Conservation (phyloP, 2,888 invertebrate species). For the Chloroclysta siterata region DNA sequence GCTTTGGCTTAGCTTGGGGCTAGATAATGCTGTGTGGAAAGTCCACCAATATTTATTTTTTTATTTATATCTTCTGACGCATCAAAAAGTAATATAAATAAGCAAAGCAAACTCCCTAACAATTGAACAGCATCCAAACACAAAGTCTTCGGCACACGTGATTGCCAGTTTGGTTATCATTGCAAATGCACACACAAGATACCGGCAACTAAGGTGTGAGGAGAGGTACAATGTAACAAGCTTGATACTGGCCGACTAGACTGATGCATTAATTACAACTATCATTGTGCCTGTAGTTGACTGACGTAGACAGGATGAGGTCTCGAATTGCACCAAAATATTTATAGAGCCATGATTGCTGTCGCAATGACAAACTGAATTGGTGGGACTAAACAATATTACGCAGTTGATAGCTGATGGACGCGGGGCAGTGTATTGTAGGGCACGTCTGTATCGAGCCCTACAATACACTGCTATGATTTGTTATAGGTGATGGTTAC, state of each 20-base stretch:
- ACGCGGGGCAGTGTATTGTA: too few relatives aligned
- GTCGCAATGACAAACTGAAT: neutral
- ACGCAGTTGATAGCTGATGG: too few relatives aligned
- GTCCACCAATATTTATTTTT: too few relatives aligned
- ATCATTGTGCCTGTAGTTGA: neutral
- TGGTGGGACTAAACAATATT: neutral
- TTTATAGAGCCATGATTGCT: slow-evolving; percentile 8
- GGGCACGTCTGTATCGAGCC: too few relatives aligned
- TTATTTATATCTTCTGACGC: too few relatives aligned
- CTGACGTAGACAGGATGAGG: neutral
- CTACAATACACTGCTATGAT: too few relatives aligned
- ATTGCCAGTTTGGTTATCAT: too few relatives aligned
- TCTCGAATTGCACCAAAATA: slow-evolving; percentile 1
- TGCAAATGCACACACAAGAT: neutral
- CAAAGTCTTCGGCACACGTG: neutral
- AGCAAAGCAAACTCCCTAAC: too few relatives aligned
- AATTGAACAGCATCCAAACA: neutral
- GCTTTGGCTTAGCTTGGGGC: too few relatives aligned
- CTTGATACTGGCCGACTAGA: slow-evolving; percentile 9
- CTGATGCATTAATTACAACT: slow-evolving; percentile 20
- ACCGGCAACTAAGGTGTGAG: neutral
- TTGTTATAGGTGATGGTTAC: too few relatives aligned
- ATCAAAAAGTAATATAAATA: too few relatives aligned
- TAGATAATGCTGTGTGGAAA: too few relatives aligned
- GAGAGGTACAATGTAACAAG: slow-evolving; percentile 5